These are phyloP conservation scores for Drosophila ustulata DNA, from an alignment of 2,888 invertebrate species.

Conservation along the genomic window DNA sequence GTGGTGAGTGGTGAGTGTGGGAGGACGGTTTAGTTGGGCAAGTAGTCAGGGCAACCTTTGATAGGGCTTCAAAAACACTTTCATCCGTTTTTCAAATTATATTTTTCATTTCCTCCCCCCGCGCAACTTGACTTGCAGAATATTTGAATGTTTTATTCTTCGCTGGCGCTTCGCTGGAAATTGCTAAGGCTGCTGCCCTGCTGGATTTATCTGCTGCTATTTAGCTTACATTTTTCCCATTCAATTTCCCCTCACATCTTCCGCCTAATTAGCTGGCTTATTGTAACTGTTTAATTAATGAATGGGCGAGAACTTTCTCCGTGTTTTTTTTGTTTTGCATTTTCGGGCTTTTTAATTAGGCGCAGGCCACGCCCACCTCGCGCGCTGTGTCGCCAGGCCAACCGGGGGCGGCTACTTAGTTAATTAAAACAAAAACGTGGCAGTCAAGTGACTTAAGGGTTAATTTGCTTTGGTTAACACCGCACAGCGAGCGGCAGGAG, in stretches of 20 bases:
- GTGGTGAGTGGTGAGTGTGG: not conserved
- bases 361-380: conserved; percentile 44
- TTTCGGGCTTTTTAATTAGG: conserved; percentile 69
- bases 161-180: not conserved
- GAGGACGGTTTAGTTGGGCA: conserved; percentile 40
- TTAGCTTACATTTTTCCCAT: not conserved
- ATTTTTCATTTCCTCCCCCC: conserved; percentile 64
- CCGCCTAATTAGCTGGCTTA: conserved; percentile 84
- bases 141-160: conserved; percentile 59
- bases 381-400: conserved; percentile 30
- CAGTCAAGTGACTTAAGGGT: conserved; percentile 75
- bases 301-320: not conserved
- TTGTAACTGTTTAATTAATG: conserved; percentile 85
- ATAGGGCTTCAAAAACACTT: conserved; percentile 85
- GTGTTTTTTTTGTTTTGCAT: conserved; percentile 31
- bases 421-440: conserved; percentile 76
- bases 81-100: conserved; percentile 85
- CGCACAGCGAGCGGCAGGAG: not conserved
- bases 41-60: conserved; percentile 52
- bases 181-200: conserved; percentile 56
- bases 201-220: conserved; percentile 31
- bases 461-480: conserved; percentile 55
- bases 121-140: conserved; percentile 31
- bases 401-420: conserved; percentile 63
- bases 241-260: conserved; percentile 23